Evolutionary conservation across 2,797 vertebrate genomes (phyloP), one percentile per base, ranked within the genome.

Genomic region (Ciconia nigra): DNA sequence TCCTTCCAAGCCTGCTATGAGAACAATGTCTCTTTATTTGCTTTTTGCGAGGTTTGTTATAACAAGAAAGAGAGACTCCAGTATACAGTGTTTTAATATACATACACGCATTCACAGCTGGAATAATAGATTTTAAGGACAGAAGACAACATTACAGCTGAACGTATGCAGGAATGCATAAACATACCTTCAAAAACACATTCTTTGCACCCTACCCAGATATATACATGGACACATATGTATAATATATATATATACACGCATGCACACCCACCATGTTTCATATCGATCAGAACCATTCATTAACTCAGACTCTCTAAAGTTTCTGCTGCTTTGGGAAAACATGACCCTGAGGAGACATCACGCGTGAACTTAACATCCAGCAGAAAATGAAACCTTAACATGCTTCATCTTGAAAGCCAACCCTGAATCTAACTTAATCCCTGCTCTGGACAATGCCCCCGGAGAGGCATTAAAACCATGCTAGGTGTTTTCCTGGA

Each of bases 11-110:
- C 67, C 55, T 57, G 70, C 85, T 66, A 86, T 25, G 66, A 96
- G 91, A 95, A 96, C 93, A 96, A 95, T 93, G 90, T 89, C 88
- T 93, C 96, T 96, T 96, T 96, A 93, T 95, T 97, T 95, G 92
- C 89, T 96, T 89, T 96, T 69, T 0, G 0, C 18, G 5, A 87
- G 85, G 66, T 95, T 97, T 95, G 85, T 95, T 97, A 55, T 90
- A 95, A 93, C 77, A 91, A 95, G 93, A 81, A 72, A 93, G n/a
- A 89, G 87, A 88, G 72, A 57, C 65, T 87, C 63, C 55, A 67
- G 63, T 59, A 82, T 76, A 90, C 66, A 82, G 77, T 54, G 71
- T 76, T 94, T 90, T 90, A 82, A 79, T 84, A 95, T 35, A 95
- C 47, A 82, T 66, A 79, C 57, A 80, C 0, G 3, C 55, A 66